phyloP scores from a whole-genome alignment of 2,888 invertebrate genomes.

The Phragmatobia fuliginosa region DNA sequence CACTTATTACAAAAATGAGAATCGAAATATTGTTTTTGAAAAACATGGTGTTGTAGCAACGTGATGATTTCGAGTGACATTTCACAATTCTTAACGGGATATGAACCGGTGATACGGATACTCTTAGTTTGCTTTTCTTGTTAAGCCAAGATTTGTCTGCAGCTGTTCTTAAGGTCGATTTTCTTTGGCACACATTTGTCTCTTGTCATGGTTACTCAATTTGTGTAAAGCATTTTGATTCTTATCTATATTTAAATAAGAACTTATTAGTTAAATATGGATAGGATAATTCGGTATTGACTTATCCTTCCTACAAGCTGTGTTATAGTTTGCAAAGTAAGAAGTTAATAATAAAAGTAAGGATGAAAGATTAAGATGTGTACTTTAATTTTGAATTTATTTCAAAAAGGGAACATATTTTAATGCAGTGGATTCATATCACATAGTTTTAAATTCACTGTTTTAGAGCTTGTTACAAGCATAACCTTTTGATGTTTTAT shows the following conservation, averaged over 20 bases:
- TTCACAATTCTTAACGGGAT: slow-evolving; percentile 10
- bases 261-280: background rate
- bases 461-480: too few relatives aligned
- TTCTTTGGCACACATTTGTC: background rate
- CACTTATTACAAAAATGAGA: slow-evolving; percentile 24
- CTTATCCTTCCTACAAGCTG: background rate
- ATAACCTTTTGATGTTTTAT: too few relatives aligned
- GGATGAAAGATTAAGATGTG: too few relatives aligned
- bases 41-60: slow-evolving; percentile 33
- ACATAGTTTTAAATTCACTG: too few relatives aligned
- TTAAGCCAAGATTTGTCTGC: slow-evolving; percentile 3
- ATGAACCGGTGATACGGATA: slow-evolving; percentile 40
- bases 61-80: slow-evolving; percentile 14
- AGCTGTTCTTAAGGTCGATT: background rate
- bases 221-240: background rate
- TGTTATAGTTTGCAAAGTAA: background rate
- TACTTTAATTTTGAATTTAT: too few relatives aligned
- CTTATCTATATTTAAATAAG: background rate
- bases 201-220: background rate
- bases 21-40: slow-evolving; percentile 19
- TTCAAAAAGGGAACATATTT: too few relatives aligned
- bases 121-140: slow-evolving; percentile 10
- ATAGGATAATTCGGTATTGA: background rate
- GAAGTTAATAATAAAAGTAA: background rate
- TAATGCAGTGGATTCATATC: background rate